phyloP scores from a whole-genome alignment of 2,888 invertebrate genomes.

The Lasioglossum oenotherae region DNA sequence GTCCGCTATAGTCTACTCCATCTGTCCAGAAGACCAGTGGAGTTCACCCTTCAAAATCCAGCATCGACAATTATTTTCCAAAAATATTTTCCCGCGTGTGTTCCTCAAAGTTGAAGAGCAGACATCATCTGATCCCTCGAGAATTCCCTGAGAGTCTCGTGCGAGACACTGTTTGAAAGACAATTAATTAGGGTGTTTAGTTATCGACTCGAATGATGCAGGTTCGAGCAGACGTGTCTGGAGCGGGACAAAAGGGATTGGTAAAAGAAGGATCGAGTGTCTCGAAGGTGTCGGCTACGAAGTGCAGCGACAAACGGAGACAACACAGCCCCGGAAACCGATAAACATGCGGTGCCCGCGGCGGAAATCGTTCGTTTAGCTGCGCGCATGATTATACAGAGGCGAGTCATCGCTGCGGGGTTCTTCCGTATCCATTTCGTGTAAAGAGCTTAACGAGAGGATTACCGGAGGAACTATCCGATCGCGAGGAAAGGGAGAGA shows the following conservation, averaged over 20 bases:
- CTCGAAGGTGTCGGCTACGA: not conserved
- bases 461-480: conserved; percentile 59
- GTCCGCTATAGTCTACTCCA: not conserved
- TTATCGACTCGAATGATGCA: not conserved
- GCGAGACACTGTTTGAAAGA: not conserved
- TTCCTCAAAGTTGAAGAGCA: not conserved
- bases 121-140: too few species aligned
- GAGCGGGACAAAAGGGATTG: not conserved
- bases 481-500: conserved; percentile 50
- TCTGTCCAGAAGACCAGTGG: not conserved
- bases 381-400: conserved; percentile 54
- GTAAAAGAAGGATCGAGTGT: not conserved
- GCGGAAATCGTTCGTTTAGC: conserved; percentile 50
- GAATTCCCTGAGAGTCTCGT: too few species aligned
- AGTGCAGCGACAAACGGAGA: not conserved
- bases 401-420: conserved; percentile 26
- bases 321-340: conserved; percentile 27
- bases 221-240: not conserved
- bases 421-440: conserved; percentile 55
- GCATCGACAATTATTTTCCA: too few species aligned
- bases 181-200: not conserved
- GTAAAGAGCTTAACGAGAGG: conserved; percentile 63
- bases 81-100: too few species aligned
- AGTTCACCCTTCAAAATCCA: too few species aligned
- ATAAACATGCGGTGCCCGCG: conserved; percentile 37